Percentiles rank a stretch among this genome's conserved stretches.
Evolutionary conservation across 2,113 vertebrate genomes (phyloP).

Genomic region (Istiophorus platypterus): DNA sequence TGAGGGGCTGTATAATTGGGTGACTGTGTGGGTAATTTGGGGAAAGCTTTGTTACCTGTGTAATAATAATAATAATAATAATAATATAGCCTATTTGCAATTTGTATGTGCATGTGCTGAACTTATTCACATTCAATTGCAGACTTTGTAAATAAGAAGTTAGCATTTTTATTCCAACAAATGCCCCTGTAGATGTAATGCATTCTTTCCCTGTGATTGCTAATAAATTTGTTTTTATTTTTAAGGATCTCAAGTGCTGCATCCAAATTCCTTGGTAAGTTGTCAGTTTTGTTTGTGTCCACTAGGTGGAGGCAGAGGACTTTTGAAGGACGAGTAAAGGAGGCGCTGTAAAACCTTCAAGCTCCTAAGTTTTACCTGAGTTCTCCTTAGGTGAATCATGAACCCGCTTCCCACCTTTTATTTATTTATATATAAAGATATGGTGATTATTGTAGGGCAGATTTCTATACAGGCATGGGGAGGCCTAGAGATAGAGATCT

Average conservation of each 20-base stretch:
- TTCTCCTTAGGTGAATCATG: conserved; percentile 13
- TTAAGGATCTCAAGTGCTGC: conserved; percentile 50
- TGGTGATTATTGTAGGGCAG: neutral
- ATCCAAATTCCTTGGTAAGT: neutral
- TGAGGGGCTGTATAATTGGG: conserved; percentile 58
- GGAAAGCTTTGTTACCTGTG: conserved; percentile 77
- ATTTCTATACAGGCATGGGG: neutral
- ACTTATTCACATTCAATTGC: conserved; percentile 73
- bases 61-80: conserved; percentile 68
- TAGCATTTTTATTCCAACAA: conserved; percentile 77
- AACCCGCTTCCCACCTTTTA: neutral
- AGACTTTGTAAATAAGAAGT: conserved; percentile 82
- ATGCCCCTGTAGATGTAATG: conserved; percentile 74
- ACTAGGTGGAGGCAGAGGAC: conserved; percentile 75
- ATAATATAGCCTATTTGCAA: conserved; percentile 74
- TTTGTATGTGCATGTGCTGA: conserved; percentile 80
- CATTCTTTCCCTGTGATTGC: conserved; percentile 77
- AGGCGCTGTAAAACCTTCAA: neutral
- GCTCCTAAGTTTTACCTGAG: neutral
- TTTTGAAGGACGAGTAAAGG: neutral
- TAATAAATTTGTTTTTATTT: conserved; percentile 82
- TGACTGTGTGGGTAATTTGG: conserved; percentile 49
- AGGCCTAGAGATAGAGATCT: neutral
- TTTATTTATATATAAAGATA: no score
- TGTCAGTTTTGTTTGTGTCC: conserved; percentile 31